Evolutionary conservation across 2,888 invertebrate genomes (phyloP), one percentile per base, ranked within the genome.

Genomic region (Flexamia atlantica): DNA sequence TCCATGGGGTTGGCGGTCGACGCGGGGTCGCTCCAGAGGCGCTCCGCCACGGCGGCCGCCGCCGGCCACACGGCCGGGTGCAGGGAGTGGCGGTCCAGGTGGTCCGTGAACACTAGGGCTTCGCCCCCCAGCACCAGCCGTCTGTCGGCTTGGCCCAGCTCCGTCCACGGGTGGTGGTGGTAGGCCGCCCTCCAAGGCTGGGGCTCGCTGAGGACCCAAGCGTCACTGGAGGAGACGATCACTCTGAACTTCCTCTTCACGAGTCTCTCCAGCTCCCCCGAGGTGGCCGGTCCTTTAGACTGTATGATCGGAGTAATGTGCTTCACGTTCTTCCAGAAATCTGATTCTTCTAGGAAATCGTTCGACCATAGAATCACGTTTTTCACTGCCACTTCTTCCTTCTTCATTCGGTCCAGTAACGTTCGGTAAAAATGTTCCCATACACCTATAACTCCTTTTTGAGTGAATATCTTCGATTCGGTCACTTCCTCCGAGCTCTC

Each of bases 81-180:
- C 85, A 96, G 89, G 17, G 91, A 92, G 86, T 93, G 92, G 57
- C 93, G 92, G 87, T 95, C 95, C 0, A 95, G 94, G 88, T 93
- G 94, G 89, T 97, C 97, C 57, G 94, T 94, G 97, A 97, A 97
- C 94, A 97, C 95, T 85, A 96, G 93, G 95, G 0, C 92, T 87
- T 92, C 91, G 1, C 91, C 92, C 36, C 92, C 92, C 40, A 92
- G 87, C 60, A 92, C 90, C 14, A 87, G 87, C 23, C 72, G n/a
- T 23, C 72, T 36, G 82, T 85, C 87, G 40, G 91, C 91, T 83
- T 91, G 91, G 1, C 91, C 23, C 0, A 96, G 96, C 30, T 82
- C 89, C 0, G 95, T 95, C 95, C 96, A 96, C 90, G 95, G 95
- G 0, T 97, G 97, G 88, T 96, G 97, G 90, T 97, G 96, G 28